These are phyloP conservation scores for Eremophila alpestris DNA, from an alignment of 2,797 vertebrate genomes.

Conservation along the genomic window DNA sequence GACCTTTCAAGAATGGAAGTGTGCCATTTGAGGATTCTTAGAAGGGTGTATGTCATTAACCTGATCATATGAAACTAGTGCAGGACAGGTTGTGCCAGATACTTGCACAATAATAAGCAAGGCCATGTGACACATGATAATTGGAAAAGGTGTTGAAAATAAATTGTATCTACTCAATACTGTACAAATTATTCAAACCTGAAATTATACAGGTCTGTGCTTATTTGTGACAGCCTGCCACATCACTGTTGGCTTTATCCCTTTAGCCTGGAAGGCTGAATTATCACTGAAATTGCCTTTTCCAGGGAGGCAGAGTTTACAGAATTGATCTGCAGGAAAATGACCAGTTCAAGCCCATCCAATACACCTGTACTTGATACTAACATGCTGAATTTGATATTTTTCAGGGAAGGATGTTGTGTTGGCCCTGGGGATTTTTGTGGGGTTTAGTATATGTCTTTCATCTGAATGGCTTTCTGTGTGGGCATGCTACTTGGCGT, in stretches of 20 bases:
- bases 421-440: neutral
- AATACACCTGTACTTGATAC: neutral
- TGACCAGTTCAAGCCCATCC: neutral
- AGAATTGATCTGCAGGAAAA: neutral
- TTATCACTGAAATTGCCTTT: neutral
- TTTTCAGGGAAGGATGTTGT: neutral
- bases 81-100: neutral
- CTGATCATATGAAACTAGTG: neutral
- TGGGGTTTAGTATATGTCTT: neutral
- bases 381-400: neutral
- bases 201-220: neutral
- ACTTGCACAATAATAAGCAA: neutral
- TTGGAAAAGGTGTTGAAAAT: neutral
- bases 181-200: neutral
- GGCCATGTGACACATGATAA: neutral
- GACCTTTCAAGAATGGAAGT: conserved; percentile 48
- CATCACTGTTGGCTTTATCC: neutral
- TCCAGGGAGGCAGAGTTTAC: neutral
- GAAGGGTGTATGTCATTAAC: neutral
- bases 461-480: neutral
- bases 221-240: neutral
- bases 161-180: neutral
- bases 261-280: neutral
- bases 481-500: neutral
- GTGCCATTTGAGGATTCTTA: neutral